These are phyloP conservation scores for Drosophila cognata DNA, from an alignment of 2,888 invertebrate genomes.

Conservation along the genomic window DNA sequence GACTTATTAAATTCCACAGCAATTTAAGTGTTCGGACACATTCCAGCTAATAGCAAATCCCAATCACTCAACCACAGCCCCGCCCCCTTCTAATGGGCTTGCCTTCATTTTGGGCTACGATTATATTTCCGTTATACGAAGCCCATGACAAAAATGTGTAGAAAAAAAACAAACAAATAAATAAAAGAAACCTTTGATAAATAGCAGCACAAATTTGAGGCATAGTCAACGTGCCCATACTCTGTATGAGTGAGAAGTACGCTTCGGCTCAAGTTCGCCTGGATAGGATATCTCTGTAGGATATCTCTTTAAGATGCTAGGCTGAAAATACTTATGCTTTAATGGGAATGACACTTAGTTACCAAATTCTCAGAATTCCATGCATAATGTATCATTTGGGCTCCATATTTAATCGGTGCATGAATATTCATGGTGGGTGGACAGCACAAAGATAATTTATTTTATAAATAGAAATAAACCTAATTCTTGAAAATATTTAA, in stretches of 20 bases:
- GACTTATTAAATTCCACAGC: slow-evolving; percentile 58
- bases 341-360: neutral
- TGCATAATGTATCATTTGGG: neutral
- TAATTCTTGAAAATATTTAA: neutral
- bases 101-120: slow-evolving; percentile 39
- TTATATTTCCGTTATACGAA: slow-evolving; percentile 63
- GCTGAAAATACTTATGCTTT: neutral
- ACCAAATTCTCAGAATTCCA: neutral
- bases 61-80: neutral
- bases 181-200: slow-evolving; percentile 25
- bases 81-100: slow-evolving; percentile 13
- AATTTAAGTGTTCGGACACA: slow-evolving; percentile 52
- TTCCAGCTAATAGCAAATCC: slow-evolving; percentile 25
- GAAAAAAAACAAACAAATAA: slow-evolving; percentile 23
- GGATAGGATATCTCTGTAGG: too few species aligned
- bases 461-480: neutral
- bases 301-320: neutral
- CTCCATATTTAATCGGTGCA: slow-evolving; percentile 3
- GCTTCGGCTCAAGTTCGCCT: neutral
- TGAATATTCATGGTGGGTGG: neutral
- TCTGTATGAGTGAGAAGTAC: neutral
- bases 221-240: slow-evolving; percentile 19
- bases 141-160: slow-evolving; percentile 45
- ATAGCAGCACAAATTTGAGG: slow-evolving; percentile 4
- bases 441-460: neutral